These are phyloP conservation scores for Cheilosia vernalis DNA, from an alignment of 2,888 invertebrate genomes.

Conservation along the genomic window DNA sequence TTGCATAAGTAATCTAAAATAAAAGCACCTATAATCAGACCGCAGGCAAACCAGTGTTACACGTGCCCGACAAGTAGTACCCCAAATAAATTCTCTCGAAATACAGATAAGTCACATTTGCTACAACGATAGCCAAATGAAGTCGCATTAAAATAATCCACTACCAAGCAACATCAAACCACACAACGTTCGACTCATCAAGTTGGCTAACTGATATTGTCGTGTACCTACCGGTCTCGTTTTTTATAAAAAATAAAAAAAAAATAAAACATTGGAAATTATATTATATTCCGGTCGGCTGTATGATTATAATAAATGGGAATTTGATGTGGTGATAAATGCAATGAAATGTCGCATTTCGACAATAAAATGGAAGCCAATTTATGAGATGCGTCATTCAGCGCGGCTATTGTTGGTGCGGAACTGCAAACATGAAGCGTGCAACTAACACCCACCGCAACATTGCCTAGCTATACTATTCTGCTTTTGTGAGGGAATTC, in stretches of 20 bases:
- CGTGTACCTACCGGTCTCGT: not conserved
- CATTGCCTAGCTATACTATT: conserved; percentile 8
- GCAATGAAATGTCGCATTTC: conserved; percentile 33
- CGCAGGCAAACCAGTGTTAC: no score
- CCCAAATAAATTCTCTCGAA: conserved; percentile 34
- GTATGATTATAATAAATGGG: no score
- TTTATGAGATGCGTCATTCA: conserved; percentile 2
- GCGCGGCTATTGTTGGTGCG: not conserved
- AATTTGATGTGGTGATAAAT: conserved; percentile 25
- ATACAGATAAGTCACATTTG: conserved; percentile 5
- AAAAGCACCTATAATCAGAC: no score
- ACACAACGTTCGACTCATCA: not conserved
- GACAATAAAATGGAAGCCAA: conserved; percentile 28
- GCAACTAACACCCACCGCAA: not conserved
- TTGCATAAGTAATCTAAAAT: no score
- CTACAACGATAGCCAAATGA: not conserved
- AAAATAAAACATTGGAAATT: not conserved
- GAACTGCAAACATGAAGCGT: conserved; percentile 2
- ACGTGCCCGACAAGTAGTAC: no score
- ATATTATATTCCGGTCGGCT: not conserved
- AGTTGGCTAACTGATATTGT: not conserved
- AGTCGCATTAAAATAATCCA: conserved; percentile 18
- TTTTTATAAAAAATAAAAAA: conserved; percentile 22
- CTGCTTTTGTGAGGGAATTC: not conserved
- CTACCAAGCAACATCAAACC: conserved; percentile 25